These are phyloP conservation scores for Pica pica DNA, from an alignment of 2,113 vertebrate genomes.

Conservation along the genomic window DNA sequence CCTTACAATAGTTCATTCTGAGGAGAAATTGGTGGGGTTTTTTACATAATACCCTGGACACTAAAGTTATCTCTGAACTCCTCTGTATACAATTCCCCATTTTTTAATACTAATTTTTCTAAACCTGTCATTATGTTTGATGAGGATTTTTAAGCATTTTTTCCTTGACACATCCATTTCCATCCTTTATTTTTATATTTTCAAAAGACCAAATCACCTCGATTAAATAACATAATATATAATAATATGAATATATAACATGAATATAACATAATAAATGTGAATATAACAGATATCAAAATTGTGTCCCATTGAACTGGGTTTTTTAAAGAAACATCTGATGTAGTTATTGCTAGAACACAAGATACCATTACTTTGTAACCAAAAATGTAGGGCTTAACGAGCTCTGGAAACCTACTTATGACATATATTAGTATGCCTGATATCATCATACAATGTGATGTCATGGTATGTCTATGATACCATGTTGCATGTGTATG, in stretches of 20 bases:
- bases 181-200: background rate
- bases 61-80: background rate
- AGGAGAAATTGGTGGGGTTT: background rate
- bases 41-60: background rate
- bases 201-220: background rate
- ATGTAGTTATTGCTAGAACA: background rate
- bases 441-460: background rate
- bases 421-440: background rate
- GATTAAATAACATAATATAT: too few species aligned
- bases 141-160: background rate
- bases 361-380: background rate
- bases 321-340: rapidly evolving
- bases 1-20: background rate
- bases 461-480: background rate
- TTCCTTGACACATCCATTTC: background rate
- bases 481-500: background rate
- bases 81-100: background rate
- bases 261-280: background rate
- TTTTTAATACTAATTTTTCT: background rate
- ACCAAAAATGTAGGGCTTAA: background rate
- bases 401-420: background rate
- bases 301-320: background rate
- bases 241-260: too few species aligned
- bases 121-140: background rate
- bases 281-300: background rate